Base-by-base conservation (phyloP, 1,140 invertebrate species). In the Melipona quadrifasciata region DNA sequence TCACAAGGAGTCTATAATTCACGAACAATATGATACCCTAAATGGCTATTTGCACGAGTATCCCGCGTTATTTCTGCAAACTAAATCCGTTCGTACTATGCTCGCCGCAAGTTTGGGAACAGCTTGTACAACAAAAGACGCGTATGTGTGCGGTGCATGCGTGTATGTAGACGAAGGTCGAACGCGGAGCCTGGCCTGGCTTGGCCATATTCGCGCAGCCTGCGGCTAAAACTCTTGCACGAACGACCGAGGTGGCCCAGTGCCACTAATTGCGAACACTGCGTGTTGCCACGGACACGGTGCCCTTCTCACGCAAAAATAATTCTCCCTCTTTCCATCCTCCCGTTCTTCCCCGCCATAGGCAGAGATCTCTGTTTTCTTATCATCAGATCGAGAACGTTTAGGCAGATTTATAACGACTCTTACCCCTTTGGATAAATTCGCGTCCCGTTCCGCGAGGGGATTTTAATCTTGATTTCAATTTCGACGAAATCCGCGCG, bases 201-300 rank as follows among this genome's bases (percentile, higher is more conserved):
- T n/a, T 24, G 31, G 61, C 80, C 34, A 39, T 53, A 51, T 84
- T 79, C 68, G 78, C 68, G n/a, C 65, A 57, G 75, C 80, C 67
- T 16, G 64, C 17, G 53, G 81, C 64, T 5, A 17, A 34, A 85
- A 51, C 73, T 72, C 71, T 74, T 65, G 31, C 72, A 31, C 72
- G 27, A 70, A 47, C 72, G 65, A 75, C 53, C 57, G 17, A 55
- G 39, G 65, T 84, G 86, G 78, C 73, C 86, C 82, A 87, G 65
- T 85, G 73, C 64, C 86, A 77, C 86, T 87, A 87, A 87, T 87
- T 87, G 55, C 73, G 61, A 64, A 51, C 72, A 64, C 10, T 64
- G 57, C 39, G 39, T 47, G 8, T 47, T 78, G 79, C 75, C 80
- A 64, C 81, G 70, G 47, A 53, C 73, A 70, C 70, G 55, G 65